Conservation (phyloP, 2,113 vertebrate genomes). For the Chionis minor region DNA sequence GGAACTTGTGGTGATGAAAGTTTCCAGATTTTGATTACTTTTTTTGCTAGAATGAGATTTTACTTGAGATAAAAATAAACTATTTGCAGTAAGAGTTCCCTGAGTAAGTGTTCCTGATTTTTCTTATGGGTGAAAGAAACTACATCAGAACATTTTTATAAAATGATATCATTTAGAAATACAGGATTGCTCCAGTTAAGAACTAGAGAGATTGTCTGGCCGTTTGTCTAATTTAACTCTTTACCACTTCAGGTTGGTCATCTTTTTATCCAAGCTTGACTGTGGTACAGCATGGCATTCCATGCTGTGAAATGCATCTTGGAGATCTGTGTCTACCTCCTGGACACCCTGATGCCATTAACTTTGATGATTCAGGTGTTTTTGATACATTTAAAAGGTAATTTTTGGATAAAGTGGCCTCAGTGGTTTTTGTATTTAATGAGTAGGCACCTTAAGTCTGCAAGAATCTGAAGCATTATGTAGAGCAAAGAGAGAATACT, state of each 20-base stretch:
- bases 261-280: conserved; percentile 99
- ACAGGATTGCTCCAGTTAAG: conserved; percentile 6
- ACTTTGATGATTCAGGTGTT: conserved; percentile 98
- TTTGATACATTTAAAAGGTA: conserved; percentile 99
- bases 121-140: conserved; percentile 11
- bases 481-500: background rate
- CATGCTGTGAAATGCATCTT: conserved; percentile 96
- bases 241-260: conserved; percentile 88
- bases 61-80: background rate
- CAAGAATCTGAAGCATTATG: background rate
- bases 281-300: conserved; percentile 98
- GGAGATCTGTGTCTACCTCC: conserved; percentile 97
- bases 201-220: conserved; percentile 37
- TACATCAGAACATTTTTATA: background rate
- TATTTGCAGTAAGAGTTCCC: background rate
- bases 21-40: background rate
- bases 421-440: conserved; percentile 48
- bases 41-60: background rate
- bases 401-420: conserved; percentile 65
- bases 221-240: conserved; percentile 52
- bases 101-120: background rate
- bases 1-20: background rate
- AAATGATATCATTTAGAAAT: background rate
- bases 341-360: conserved; percentile 97
- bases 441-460: conserved; percentile 40